These are phyloP conservation scores for Heterocephalus glaber DNA, from an alignment of 2,113 vertebrate species.

Conservation along the genomic window DNA sequence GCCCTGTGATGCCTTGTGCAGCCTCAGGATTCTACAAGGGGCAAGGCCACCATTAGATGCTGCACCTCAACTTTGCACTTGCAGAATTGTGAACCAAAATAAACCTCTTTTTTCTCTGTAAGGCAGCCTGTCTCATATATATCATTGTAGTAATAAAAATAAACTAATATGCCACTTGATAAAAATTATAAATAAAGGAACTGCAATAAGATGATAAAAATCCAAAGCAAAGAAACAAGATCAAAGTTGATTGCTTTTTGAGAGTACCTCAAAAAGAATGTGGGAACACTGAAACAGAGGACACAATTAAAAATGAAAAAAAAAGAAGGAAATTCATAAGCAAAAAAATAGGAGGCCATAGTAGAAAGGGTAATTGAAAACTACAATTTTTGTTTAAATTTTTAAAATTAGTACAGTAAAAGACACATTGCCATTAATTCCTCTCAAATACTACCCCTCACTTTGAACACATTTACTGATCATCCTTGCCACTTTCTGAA, in stretches of 20 bases:
- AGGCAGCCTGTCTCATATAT: background rate
- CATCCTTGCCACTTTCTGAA: background rate
- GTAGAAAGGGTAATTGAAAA: background rate
- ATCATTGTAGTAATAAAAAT: background rate
- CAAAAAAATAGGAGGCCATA: background rate
- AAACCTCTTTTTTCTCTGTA: background rate
- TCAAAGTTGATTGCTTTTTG: background rate
- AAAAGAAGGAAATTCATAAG: background rate
- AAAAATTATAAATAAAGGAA: background rate
- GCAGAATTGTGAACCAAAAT: no score
- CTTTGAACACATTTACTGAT: background rate
- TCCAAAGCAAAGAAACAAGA: background rate
- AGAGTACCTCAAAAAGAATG: background rate
- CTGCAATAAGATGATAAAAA: background rate
- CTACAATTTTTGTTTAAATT: background rate
- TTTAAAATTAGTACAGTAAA: background rate
- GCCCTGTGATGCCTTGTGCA: no score
- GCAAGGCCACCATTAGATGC: background rate
- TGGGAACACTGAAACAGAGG: background rate
- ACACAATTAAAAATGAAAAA: background rate
- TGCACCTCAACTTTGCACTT: no score
- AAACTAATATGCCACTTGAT: background rate
- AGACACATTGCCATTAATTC: background rate
- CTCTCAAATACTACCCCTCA: background rate
- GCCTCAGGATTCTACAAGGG: background rate